Percentiles rank a stretch among this genome's conserved stretches.
phyloP scores from a whole-genome alignment of 2,797 vertebrate genomes.

The Xiphophorus birchmanni region DNA sequence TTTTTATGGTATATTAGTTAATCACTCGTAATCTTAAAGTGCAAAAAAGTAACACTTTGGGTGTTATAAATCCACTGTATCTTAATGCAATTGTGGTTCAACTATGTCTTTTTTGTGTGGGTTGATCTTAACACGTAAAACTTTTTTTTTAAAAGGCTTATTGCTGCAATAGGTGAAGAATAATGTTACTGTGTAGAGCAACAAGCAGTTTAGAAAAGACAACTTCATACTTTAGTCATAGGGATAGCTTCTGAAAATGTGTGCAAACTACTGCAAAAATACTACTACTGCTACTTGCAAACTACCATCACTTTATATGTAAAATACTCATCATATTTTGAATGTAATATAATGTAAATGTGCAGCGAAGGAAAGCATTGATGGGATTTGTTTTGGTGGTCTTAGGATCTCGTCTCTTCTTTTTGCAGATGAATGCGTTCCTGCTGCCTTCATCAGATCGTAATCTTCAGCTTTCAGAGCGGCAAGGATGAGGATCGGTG shows the following conservation, averaged over 20 bases:
- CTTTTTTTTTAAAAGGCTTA: background rate
- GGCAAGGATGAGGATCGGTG: too few species aligned
- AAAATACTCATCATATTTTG: background rate
- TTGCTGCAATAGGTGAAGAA: too few species aligned
- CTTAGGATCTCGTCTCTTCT: too few species aligned
- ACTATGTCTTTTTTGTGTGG: background rate
- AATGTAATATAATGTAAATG: background rate
- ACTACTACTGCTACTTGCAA: background rate
- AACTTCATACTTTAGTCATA: background rate
- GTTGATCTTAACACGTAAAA: constrained; percentile 9
- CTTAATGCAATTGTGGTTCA: background rate
- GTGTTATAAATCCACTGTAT: constrained; percentile 4
- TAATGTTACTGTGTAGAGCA: background rate
- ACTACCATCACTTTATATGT: background rate
- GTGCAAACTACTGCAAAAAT: background rate
- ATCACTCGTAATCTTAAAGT: constrained; percentile 25
- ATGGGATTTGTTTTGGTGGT: too few species aligned
- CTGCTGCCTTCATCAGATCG: too few species aligned
- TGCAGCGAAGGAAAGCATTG: too few species aligned
- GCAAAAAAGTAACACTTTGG: background rate
- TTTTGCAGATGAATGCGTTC: too few species aligned
- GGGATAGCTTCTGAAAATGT: background rate
- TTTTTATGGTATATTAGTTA: constrained; percentile 15
- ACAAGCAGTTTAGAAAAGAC: background rate
- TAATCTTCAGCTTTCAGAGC: too few species aligned